phyloP scores from a whole-genome alignment of 2,888 invertebrate genomes.

The Atrina japonica region DNA sequence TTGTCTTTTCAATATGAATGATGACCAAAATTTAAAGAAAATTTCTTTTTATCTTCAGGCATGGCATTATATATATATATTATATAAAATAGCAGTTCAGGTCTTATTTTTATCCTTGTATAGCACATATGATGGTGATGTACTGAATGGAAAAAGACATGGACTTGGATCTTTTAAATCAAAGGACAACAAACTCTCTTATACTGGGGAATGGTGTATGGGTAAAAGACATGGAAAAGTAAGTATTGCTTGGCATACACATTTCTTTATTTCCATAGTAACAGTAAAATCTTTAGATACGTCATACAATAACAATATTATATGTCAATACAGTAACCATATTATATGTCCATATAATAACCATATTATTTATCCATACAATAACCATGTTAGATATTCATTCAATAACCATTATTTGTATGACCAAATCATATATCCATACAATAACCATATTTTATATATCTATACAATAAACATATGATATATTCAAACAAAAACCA shows the following conservation, averaged over 20 bases:
- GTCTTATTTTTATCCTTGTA: not conserved
- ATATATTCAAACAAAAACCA: no score
- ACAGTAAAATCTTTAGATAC: no score
- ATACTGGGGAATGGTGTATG: conserved; percentile 78
- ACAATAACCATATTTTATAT: no score
- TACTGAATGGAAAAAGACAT: conserved; percentile 78
- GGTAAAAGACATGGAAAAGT: conserved; percentile 80
- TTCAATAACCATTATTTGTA: no score
- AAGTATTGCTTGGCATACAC: no score
- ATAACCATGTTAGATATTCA: no score
- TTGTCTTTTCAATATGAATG: no score
- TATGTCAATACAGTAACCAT: not conserved
- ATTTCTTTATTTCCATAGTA: no score
- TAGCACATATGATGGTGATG: conserved; percentile 80
- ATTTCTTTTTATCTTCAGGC: not conserved
- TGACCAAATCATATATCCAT: no score
- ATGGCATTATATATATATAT: not conserved
- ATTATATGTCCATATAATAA: not conserved
- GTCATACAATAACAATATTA: not conserved
- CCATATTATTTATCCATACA: no score
- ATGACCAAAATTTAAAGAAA: no score
- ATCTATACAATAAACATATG: no score
- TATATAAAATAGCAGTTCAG: not conserved
- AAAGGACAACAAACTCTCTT: conserved; percentile 69
- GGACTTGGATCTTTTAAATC: conserved; percentile 77